These are phyloP conservation scores for Tylochromis polylepis DNA, from an alignment of 2,113 vertebrate genomes.

Conservation along the genomic window DNA sequence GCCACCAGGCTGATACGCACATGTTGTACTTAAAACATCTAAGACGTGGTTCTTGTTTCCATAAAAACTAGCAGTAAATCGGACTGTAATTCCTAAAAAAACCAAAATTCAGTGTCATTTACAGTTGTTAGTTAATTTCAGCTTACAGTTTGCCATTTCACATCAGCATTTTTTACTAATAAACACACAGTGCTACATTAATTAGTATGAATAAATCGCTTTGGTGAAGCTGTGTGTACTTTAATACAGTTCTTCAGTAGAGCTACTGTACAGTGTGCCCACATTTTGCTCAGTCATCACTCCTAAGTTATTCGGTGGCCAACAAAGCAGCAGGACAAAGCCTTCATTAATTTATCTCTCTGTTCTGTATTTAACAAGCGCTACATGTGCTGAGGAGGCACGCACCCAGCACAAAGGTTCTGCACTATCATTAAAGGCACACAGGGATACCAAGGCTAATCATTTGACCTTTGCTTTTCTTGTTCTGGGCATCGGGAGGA, in stretches of 20 bases:
- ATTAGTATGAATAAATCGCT: constrained; percentile 1
- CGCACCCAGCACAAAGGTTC: constrained; percentile 67
- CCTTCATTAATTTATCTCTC: constrained; percentile 70
- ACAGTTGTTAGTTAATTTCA: background rate
- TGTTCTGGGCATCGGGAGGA: constrained; percentile 37
- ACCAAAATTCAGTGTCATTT: background rate
- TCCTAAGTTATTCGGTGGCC: constrained; percentile 57
- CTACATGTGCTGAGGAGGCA: constrained; percentile 74
- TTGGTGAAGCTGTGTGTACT: background rate
- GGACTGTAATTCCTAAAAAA: background rate
- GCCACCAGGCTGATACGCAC: background rate
- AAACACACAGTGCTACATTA: background rate
- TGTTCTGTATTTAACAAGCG: constrained; percentile 68
- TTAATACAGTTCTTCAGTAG: background rate
- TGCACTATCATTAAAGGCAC: constrained; percentile 68
- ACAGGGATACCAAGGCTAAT: constrained; percentile 66
- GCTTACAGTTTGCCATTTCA: background rate
- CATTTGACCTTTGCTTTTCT: constrained; percentile 75
- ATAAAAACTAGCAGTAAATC: background rate
- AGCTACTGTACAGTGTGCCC: background rate
- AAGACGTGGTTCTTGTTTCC: background rate
- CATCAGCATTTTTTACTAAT: background rate
- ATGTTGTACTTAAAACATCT: background rate
- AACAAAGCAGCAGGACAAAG: constrained; percentile 63
- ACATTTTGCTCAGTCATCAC: constrained; percentile 66